A percentile compares a stretch with the other conserved stretches of the same genome.
Evolutionary conservation across 2,113 vertebrate genomes (phyloP).

Genomic region (Gorsachius goisagi): DNA sequence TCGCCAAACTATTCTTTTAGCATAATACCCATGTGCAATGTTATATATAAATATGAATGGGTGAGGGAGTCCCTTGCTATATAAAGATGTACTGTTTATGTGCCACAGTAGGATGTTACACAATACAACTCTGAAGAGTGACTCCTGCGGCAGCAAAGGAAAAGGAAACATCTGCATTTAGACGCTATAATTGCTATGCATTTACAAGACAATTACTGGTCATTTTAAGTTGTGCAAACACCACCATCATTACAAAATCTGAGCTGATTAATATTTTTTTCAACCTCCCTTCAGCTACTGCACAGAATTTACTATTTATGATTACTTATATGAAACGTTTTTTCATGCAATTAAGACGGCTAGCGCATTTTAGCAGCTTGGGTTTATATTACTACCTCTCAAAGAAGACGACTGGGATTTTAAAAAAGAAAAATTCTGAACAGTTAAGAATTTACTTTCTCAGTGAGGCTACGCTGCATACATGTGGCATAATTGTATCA

Average conservation of each 20-base stretch:
- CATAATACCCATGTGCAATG: neutral
- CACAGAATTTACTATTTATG: neutral
- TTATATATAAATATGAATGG: neutral
- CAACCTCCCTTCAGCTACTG: neutral
- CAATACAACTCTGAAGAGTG: slow-evolving; percentile 3
- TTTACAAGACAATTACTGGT: slow-evolving; percentile 40
- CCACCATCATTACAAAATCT: neutral
- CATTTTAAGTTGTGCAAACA: slow-evolving; percentile 4
- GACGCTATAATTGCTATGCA: neutral
- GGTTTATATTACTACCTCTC: neutral
- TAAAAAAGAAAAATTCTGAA: neutral
- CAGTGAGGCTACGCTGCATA: neutral
- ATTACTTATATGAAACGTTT: neutral
- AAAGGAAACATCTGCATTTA: slow-evolving; percentile 70
- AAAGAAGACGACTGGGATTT: neutral
- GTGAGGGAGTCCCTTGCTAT: slow-evolving; percentile 32
- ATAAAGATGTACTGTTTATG: slow-evolving; percentile 22
- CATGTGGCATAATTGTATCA: neutral
- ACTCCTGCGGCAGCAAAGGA: slow-evolving; percentile 35
- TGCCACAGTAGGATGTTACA: slow-evolving; percentile 48
- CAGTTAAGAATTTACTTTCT: neutral
- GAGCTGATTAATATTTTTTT: neutral
- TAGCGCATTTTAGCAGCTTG: neutral
- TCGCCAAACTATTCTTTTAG: slow-evolving; percentile 28
- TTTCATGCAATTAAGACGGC: neutral